Evolutionary conservation across 2,797 vertebrate genomes (phyloP), one percentile per base, ranked within the genome.

Genomic region (Gila robusta): DNA sequence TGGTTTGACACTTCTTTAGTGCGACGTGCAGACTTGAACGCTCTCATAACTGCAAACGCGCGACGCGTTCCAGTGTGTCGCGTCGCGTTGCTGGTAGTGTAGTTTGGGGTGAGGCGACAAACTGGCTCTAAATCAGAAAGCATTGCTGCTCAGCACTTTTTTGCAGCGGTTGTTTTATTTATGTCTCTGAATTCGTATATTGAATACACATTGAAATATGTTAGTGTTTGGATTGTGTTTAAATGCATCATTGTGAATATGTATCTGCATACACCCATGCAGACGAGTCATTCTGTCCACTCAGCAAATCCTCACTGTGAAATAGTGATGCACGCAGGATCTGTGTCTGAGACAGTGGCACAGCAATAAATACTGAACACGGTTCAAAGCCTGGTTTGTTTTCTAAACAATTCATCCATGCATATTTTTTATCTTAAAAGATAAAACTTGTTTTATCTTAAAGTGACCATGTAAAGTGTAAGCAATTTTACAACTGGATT

Each of bases 201-300:
- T 26, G 62, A 32, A 62, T 73, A 17, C 1, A n/a, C 70, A 17
- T 8, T 62, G 39, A 35, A n/a, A 64, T 64, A 41, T 56, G 39
- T 72, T 21, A 41, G 35, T 82, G 41, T 84, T 39, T 74, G 28
- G 7, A 35, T 35, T 35, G 52, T n/a, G 37, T 62, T 26, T 3
- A 67, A 80, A 80, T 35, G 82, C 5, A 39, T 47, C 72, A 28
- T 66, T 76, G 14, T 66, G 41, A 32, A 41, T 41, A 49, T 70
- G 19, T 52, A 56, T 76, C 44, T 84, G 82, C 81, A 74, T 74
- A 62, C 71, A 66, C 41, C 82, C 32, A 74, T 69, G 62, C 74
- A 84, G 49, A 78, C 5, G 49, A 82, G 47, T 21, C 47, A 41
- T 66, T 77, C 64, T 41, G 83, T 37, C 11, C 4, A 44, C 66